A percentile compares a stretch with the other conserved stretches of the same genome.
phyloP scores from a whole-genome alignment of 1,140 invertebrate species.

The Cryptotermes secundus region DNA sequence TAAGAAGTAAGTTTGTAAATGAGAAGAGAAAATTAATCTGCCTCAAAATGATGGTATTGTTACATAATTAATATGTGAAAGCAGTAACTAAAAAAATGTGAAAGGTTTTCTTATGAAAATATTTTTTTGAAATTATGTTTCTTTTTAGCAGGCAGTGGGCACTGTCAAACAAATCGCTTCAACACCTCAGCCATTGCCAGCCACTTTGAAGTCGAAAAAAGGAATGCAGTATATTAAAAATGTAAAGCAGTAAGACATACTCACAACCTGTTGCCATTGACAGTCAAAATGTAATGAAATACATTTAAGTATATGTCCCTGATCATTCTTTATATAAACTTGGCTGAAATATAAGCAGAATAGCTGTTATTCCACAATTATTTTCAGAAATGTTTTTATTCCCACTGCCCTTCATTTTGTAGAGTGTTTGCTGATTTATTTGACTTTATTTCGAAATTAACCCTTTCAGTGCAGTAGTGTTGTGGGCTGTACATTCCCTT shows the following conservation, averaged over 20 bases:
- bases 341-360: background rate
- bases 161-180: background rate
- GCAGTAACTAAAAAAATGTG: too few species aligned
- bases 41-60: too few species aligned
- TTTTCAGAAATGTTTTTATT: background rate
- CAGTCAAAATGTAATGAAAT: background rate
- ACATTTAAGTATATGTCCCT: background rate
- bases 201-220: slow-evolving; percentile 13
- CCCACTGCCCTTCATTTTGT: slow-evolving; percentile 14
- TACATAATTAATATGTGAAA: too few species aligned
- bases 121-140: slow-evolving; percentile 12
- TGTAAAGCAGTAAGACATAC: slow-evolving; percentile 9
- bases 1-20: background rate
- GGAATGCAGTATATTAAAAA: slow-evolving; percentile 20
- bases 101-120: background rate
- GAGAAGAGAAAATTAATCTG: too few species aligned
- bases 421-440: background rate
- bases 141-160: slow-evolving; percentile 11
- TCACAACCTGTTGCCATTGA: background rate
- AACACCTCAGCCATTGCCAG: background rate
- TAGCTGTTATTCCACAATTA: background rate
- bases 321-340: background rate
- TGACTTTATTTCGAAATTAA: background rate
- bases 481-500: too few species aligned
- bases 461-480: too few species aligned